phyloP scores from a whole-genome alignment of 2,113 vertebrate species.

The Antechinus stuartii region DNA sequence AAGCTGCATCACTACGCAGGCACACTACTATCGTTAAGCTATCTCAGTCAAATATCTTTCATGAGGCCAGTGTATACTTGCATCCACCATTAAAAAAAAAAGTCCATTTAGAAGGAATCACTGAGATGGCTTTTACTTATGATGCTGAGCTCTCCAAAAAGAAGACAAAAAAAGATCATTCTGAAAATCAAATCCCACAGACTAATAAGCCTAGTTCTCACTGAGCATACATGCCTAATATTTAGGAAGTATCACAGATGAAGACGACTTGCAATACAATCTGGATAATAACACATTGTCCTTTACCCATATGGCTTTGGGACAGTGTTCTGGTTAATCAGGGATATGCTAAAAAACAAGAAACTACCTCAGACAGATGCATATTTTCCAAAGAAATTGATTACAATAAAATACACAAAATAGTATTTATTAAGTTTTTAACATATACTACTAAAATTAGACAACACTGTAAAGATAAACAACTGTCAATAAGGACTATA shows the following conservation, averaged over 20 bases:
- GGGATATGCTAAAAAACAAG: not conserved
- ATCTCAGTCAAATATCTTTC: not conserved
- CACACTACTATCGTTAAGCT: not conserved
- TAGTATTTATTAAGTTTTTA: not conserved
- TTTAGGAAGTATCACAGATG: not conserved
- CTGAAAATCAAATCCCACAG: not conserved
- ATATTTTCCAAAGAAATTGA: too few species aligned
- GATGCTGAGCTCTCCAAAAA: slow-evolving; percentile 9
- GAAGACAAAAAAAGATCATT: not conserved
- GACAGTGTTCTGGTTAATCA: not conserved
- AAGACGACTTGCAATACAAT: too few species aligned
- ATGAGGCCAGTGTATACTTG: not conserved
- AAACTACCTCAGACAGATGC: not conserved
- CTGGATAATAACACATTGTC: too few species aligned
- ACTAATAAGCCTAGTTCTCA: not conserved
- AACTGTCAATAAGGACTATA: not conserved
- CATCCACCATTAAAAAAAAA: not conserved
- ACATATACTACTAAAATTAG: not conserved
- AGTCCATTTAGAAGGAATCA: slow-evolving; percentile 33
- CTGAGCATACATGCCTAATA: not conserved
- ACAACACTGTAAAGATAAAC: not conserved
- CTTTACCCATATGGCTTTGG: not conserved
- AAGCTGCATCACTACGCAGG: not conserved
- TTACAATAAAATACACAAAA: not conserved
- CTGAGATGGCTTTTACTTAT: slow-evolving; percentile 12